Percentiles rank a stretch among this genome's conserved stretches.
Evolutionary conservation across 2,797 vertebrate genomes (phyloP).

Genomic region (Mustela erminea): DNA sequence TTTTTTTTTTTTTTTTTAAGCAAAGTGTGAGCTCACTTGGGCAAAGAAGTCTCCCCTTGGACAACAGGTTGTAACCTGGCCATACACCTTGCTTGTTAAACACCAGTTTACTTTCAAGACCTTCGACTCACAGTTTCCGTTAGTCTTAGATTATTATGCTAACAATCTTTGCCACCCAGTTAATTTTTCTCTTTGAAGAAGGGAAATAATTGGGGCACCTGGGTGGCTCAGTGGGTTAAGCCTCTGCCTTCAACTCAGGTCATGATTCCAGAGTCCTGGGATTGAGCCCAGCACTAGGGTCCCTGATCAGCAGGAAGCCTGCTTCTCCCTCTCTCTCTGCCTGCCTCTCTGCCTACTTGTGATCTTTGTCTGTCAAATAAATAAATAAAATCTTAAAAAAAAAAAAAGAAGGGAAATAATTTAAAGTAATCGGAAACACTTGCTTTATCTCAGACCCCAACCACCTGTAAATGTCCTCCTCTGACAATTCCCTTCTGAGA

Average conservation of each 20-base stretch:
- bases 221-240: too few relatives aligned
- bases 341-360: too few relatives aligned
- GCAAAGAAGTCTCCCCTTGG: background rate
- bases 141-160: conserved; percentile 1
- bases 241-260: too few relatives aligned
- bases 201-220: background rate
- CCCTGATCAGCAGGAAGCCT: too few relatives aligned
- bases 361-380: too few relatives aligned
- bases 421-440: background rate
- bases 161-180: background rate
- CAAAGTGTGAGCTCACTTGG: background rate
- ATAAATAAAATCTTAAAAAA: too few relatives aligned
- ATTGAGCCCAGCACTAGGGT: too few relatives aligned
- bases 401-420: background rate
- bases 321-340: too few relatives aligned
- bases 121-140: background rate
- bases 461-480: background rate
- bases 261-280: too few relatives aligned
- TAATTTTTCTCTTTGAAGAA: background rate
- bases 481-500: background rate
- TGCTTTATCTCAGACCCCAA: background rate
- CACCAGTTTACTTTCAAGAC: background rate
- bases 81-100: background rate
- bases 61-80: background rate
- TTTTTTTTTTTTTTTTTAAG: background rate